phyloP scores from a whole-genome alignment of 2,797 vertebrate species.

The Rhinatrema bivittatum region DNA sequence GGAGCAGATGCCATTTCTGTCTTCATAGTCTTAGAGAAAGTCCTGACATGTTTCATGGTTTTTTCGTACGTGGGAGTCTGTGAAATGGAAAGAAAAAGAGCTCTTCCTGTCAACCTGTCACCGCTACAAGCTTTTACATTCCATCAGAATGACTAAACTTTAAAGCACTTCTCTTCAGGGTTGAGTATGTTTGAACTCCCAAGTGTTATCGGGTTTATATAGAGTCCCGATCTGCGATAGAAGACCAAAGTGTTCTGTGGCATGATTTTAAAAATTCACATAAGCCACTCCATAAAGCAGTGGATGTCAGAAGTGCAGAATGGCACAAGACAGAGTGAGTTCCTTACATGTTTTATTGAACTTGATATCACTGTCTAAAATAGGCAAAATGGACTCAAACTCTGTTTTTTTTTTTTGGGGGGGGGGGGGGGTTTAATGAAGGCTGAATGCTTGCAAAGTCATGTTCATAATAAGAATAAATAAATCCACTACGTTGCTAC shows the following conservation, averaged over 20 bases:
- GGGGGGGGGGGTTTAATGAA: too few relatives aligned
- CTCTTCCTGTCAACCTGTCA: conserved; percentile 82
- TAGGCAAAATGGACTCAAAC: conserved; percentile 54
- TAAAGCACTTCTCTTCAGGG: conserved; percentile 61
- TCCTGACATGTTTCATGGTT: conserved; percentile 73
- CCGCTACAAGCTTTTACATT: conserved; percentile 68
- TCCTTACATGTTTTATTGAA: conserved; percentile 61
- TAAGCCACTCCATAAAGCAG: conserved; percentile 56
- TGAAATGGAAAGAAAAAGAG: conserved; percentile 79
- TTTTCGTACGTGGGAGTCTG: conserved; percentile 69
- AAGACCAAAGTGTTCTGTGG: conserved; percentile 62
- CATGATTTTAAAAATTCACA: conserved; percentile 64
- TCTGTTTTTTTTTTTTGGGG: too few relatives aligned
- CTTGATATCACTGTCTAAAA: conserved; percentile 59
- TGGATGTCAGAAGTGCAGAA: conserved; percentile 59
- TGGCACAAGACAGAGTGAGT: conserved; percentile 53
- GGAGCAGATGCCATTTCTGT: conserved; percentile 66
- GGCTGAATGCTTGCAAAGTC: conserved; percentile 48
- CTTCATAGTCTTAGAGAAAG: conserved; percentile 65
- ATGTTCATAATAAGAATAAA: conserved; percentile 50
- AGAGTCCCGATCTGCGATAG: conserved; percentile 55
- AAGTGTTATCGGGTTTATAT: conserved; percentile 67
- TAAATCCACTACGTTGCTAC: too few relatives aligned
- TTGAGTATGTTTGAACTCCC: conserved; percentile 63
- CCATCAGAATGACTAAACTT: conserved; percentile 72